Conservation (phyloP, 2,113 vertebrate species). For the Oostethus manadensis region DNA sequence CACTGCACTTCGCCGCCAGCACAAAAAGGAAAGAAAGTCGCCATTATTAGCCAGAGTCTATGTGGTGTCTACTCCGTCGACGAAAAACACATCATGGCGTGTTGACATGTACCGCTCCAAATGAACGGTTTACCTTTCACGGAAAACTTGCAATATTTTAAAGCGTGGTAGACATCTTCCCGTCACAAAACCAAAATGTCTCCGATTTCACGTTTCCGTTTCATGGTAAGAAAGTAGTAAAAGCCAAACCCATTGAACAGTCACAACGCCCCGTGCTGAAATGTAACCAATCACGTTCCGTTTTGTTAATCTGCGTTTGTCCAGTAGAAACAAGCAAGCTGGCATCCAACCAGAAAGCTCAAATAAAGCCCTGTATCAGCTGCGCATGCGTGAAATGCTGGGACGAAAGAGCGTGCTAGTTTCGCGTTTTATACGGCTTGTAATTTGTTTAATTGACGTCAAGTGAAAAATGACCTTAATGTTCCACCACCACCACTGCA, state of each 20-base stretch:
- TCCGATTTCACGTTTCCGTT: slow-evolving; percentile 35
- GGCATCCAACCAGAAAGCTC: slow-evolving; percentile 29
- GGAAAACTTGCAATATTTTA: background rate
- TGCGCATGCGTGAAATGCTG: background rate
- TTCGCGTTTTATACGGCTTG: background rate
- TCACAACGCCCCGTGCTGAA: background rate
- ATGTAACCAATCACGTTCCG: slow-evolving; percentile 56
- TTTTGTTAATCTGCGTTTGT: slow-evolving; percentile 23
- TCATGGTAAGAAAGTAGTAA: slow-evolving; percentile 24
- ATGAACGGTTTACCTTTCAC: background rate
- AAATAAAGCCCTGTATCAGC: background rate
- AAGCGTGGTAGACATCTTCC: background rate
- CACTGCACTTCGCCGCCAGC: background rate
- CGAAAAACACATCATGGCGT: background rate
- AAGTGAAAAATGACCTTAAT: slow-evolving; percentile 27
- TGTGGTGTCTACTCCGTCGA: background rate
- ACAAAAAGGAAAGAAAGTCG: slow-evolving; percentile 17
- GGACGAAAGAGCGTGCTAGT: too few relatives aligned
- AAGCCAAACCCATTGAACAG: slow-evolving; percentile 44
- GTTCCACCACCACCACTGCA: slow-evolving; percentile 12
- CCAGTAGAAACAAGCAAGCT: slow-evolving; percentile 37
- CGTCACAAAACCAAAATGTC: slow-evolving; percentile 65
- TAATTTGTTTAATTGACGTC: slow-evolving; percentile 7
- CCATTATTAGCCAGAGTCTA: background rate
- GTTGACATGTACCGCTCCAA: background rate